Conservation (phyloP, 2,888 invertebrate species). For the Meiosimyza decipiens region DNA sequence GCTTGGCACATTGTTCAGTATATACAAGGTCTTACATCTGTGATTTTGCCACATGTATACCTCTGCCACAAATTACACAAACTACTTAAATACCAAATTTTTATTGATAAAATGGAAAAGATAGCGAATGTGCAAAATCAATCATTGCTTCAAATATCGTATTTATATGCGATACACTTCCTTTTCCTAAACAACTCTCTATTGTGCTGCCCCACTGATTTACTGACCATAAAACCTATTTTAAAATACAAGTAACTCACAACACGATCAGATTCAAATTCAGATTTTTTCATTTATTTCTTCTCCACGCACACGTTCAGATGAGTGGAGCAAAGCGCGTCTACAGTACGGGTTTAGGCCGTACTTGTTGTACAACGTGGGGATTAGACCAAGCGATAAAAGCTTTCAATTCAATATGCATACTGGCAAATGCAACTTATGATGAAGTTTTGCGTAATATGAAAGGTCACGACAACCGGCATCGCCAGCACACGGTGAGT, state of each 20-base stretch:
- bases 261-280: not conserved
- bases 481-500: not conserved
- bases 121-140: too few relatives aligned
- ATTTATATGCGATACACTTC: conserved; percentile 8
- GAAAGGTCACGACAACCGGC: conserved; percentile 29
- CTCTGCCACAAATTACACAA: too few relatives aligned
- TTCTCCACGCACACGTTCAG: conserved; percentile 10
- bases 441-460: conserved; percentile 32
- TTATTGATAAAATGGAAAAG: too few relatives aligned
- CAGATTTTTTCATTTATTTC: not conserved
- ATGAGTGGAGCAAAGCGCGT: not conserved
- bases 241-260: conserved; percentile 33
- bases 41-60: too few relatives aligned
- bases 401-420: conserved; percentile 28
- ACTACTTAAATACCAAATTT: too few relatives aligned
- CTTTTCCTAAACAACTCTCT: conserved; percentile 24
- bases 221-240: conserved; percentile 48
- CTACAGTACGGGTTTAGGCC: not conserved
- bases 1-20: too few relatives aligned
- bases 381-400: not conserved
- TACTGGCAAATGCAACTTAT: conserved; percentile 29
- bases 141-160: not conserved
- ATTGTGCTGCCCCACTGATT: conserved; percentile 39
- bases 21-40: too few relatives aligned
- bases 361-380: too few relatives aligned